phyloP scores from a whole-genome alignment of 2,797 vertebrate species.

The Pseudopleuronectes americanus region DNA sequence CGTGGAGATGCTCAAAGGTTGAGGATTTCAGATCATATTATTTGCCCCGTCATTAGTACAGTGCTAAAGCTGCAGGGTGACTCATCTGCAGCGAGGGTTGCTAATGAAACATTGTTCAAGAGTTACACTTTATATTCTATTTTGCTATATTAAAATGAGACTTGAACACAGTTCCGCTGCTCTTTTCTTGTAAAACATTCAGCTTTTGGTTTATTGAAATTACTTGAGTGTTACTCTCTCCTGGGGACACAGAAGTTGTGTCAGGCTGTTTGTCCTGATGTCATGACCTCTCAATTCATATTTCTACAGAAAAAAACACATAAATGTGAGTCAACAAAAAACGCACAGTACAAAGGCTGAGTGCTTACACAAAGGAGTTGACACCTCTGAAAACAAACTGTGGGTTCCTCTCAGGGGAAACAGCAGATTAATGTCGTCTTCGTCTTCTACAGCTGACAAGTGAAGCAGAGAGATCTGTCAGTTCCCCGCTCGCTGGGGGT shows the following conservation, averaged over 20 bases:
- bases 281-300: not conserved
- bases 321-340: not conserved
- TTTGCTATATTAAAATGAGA: not conserved
- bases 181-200: constrained; percentile 8
- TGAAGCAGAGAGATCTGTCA: constrained; percentile 32
- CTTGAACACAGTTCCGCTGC: too few species aligned
- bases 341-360: not conserved
- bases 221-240: too few species aligned
- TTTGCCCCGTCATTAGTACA: constrained; percentile 40
- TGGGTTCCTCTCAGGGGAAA: constrained; percentile 21
- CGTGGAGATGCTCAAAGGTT: constrained; percentile 73
- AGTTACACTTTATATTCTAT: not conserved
- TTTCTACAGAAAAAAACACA: not conserved
- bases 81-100: constrained; percentile 17
- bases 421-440: constrained; percentile 13
- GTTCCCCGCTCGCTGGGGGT: constrained; percentile 1
- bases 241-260: too few species aligned
- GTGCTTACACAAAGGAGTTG: not conserved
- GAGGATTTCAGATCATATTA: constrained; percentile 71
- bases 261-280: too few species aligned
- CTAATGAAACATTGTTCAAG: not conserved
- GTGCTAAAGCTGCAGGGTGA: constrained; percentile 37
- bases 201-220: too few species aligned
- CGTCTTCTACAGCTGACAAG: constrained; percentile 32
- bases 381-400: constrained; percentile 7